Percentiles rank a stretch among this genome's conserved stretches.
phyloP scores from a whole-genome alignment of 1,140 invertebrate genomes.

The Lepidurus arcticus region DNA sequence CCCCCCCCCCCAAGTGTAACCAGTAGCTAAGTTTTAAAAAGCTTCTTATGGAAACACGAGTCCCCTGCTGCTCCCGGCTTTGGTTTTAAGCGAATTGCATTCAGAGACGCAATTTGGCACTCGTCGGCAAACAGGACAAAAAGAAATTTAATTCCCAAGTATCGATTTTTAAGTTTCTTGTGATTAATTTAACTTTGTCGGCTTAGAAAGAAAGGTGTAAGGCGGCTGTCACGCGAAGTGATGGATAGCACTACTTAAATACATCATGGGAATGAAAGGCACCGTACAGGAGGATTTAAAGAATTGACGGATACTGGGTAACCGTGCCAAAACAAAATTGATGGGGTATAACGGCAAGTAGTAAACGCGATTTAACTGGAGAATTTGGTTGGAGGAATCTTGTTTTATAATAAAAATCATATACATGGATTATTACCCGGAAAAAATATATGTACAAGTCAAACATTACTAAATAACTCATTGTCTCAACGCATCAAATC shows the following conservation, averaged over 20 bases:
- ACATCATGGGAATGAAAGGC: background rate
- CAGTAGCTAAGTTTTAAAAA: background rate
- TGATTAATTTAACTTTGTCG: constrained; percentile 5
- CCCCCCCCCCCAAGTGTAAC: background rate
- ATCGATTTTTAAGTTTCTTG: background rate
- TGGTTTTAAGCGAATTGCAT: background rate
- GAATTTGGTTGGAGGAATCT: background rate
- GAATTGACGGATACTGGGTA: background rate
- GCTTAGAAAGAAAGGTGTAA: background rate
- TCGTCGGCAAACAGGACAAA: background rate
- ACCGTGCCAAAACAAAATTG: background rate
- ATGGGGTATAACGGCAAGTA: background rate
- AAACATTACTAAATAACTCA: too few species aligned
- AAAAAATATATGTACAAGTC: background rate
- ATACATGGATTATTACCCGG: background rate
- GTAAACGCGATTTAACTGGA: background rate
- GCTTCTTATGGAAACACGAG: too few species aligned
- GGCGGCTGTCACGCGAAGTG: background rate
- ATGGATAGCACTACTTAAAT: background rate
- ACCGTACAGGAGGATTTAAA: background rate
- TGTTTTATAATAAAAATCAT: background rate
- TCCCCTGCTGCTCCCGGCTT: too few species aligned
- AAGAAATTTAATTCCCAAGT: background rate
- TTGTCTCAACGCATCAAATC: background rate
- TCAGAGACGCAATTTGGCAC: background rate